phyloP scores from a whole-genome alignment of 2,797 vertebrate species.

The Brachyrhaphis roseni region DNA sequence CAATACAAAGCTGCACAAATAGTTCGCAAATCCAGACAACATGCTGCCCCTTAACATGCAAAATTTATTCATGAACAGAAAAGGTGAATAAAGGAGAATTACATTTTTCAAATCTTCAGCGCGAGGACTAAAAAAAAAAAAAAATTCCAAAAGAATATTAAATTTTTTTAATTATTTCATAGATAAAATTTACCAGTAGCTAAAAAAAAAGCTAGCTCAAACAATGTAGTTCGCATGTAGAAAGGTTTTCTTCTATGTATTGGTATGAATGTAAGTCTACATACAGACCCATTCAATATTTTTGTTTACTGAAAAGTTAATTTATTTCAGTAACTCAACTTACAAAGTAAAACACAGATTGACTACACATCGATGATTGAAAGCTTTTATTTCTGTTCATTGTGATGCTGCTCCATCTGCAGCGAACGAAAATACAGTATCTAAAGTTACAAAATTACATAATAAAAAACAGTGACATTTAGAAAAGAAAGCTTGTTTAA shows the following conservation, averaged over 20 bases:
- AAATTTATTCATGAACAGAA: neutral
- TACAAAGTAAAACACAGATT: neutral
- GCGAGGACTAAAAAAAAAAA: neutral
- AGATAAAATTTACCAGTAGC: neutral
- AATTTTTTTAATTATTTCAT: neutral
- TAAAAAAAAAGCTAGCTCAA: neutral
- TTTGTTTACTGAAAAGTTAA: neutral
- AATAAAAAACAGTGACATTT: neutral
- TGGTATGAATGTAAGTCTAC: neutral
- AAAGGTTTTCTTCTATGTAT: neutral
- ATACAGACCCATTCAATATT: neutral
- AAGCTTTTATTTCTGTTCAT: neutral
- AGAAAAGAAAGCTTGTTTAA: neutral
- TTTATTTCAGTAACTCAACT: neutral
- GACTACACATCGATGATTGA: neutral
- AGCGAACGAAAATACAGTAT: neutral
- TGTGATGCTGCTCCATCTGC: neutral
- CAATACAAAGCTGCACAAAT: neutral
- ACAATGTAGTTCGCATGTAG: neutral
- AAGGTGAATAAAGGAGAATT: neutral
- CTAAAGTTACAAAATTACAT: neutral
- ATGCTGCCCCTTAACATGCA: neutral
- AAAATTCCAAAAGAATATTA: neutral
- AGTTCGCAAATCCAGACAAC: neutral
- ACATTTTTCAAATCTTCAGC: neutral